A percentile compares a stretch with the other conserved stretches of the same genome.
These are phyloP conservation scores for Drosophila ambigua DNA, from an alignment of 1,140 invertebrate genomes.

Conservation along the genomic window DNA sequence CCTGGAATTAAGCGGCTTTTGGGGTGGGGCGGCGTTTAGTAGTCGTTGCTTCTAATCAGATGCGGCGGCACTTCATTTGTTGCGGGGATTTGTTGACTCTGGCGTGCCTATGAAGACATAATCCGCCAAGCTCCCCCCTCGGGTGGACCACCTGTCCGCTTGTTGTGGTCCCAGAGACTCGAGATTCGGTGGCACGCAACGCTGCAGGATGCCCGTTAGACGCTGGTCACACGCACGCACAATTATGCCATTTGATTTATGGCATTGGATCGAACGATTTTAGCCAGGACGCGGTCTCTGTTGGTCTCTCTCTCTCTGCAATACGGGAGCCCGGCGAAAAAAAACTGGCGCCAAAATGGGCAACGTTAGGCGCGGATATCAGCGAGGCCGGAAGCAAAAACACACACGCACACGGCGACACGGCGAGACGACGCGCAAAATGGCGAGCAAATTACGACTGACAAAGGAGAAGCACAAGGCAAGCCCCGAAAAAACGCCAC, in stretches of 20 bases:
- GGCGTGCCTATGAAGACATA: conserved; percentile 41
- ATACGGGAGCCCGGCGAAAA: conserved; percentile 8
- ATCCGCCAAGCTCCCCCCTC: conserved; percentile 11
- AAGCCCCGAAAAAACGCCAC: too few species aligned
- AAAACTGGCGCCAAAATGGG: conserved; percentile 59
- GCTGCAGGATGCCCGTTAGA: conserved; percentile 22
- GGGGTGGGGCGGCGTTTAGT: conserved; percentile 2
- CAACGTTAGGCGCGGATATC: conserved; percentile 30
- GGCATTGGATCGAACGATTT: conserved; percentile 26
- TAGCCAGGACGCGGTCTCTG: conserved; percentile 8
- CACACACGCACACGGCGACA: too few species aligned
- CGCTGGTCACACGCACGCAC: conserved; percentile 49
- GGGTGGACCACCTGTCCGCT: conserved; percentile 32
- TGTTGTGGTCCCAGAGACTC: conserved; percentile 41
- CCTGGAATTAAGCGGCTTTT: conserved; percentile 31
- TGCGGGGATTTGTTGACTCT: conserved; percentile 33
- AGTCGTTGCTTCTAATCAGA: conserved; percentile 41
- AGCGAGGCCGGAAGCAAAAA: conserved; percentile 28
- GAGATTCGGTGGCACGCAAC: background rate
- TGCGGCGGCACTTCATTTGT: conserved; percentile 61
- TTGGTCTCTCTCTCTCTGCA: conserved; percentile 2
- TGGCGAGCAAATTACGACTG: conserved; percentile 53
- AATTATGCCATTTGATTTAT: conserved; percentile 75
- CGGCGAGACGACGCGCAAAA: conserved; percentile 31
- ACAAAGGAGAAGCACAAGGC: too few species aligned